Base-by-base conservation (phyloP, 2,888 invertebrate species). In the Thyatira batis region DNA sequence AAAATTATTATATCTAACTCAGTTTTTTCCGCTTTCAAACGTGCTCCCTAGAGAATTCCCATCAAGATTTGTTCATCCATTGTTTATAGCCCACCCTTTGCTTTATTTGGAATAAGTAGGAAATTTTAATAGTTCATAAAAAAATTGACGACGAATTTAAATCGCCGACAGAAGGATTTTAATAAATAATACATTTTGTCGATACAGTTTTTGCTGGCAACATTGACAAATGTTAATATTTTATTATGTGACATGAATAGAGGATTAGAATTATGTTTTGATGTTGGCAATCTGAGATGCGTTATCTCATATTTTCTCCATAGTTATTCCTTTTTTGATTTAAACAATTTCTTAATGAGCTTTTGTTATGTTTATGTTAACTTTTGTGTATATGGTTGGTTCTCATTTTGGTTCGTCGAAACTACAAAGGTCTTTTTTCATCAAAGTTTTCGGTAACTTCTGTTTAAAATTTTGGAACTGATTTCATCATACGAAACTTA, bases 81-180 rank as follows among this genome's bases (percentile, higher is more conserved):
- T 84, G 81, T 85, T 68, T 71, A 65, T 62, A 58, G 39, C 39
- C 59, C 70, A 73, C 65, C 71, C 73, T 76, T 81, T 77, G 71
- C 68, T 83, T 75, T 79, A 76, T 83, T 84, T 80, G 73, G 73
- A 68, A 75, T 76, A 68, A 74, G 69, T 69, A 63, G 61, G 65
- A 73, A 72, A 79, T 76, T 78, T 79, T 76, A 76, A 79, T 77
- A 71, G 70, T 45, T 43, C 53, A 56, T 52, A 74, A 69, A 77
- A 82, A 81, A 80, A 78, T 63, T 21, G 59, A 11, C 57, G 56
- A 59, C 60, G 64, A 67, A 71, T 75, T 67, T 67, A 67, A 73
- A 80, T 66, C 53, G 67, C 67, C 69, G 71, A 53, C 64, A 65
- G 58, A 68, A 13, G 58, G 51, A 53, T 20, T 65, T 71, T 76